Evolutionary conservation across 2,888 invertebrate genomes (phyloP).

Genomic region (Epicampocera succincta): DNA sequence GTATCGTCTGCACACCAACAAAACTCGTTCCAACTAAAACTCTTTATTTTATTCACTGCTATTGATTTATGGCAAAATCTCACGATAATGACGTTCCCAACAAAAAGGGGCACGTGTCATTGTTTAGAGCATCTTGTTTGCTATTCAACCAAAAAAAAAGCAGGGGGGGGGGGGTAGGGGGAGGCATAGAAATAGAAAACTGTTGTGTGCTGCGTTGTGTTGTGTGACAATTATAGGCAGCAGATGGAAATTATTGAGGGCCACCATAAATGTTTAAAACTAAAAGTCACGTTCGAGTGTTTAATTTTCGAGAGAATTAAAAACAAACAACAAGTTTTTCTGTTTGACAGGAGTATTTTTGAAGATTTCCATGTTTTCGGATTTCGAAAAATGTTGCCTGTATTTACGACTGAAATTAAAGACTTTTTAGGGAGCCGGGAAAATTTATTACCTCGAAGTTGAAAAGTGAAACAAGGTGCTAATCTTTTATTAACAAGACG

Average conservation of each 20-base stretch:
- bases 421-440: constrained; percentile 30
- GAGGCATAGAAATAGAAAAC: neutral
- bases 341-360: constrained; percentile 32
- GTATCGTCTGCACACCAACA: constrained; percentile 20
- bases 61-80: constrained; percentile 63
- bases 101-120: constrained; percentile 63
- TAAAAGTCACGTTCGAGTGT: constrained; percentile 72
- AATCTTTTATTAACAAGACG: constrained; percentile 64
- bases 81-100: constrained; percentile 42
- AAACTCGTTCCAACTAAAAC: constrained; percentile 32
- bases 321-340: constrained; percentile 47
- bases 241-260: constrained; percentile 71
- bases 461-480: constrained; percentile 68
- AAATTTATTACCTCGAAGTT: constrained; percentile 65
- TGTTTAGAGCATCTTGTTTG: constrained; percentile 33
- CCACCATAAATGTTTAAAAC: constrained; percentile 69
- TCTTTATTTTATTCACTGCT: constrained; percentile 1
- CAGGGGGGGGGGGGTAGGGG: neutral
- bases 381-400: constrained; percentile 29
- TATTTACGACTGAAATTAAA: neutral
- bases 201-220: constrained; percentile 5
- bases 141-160: neutral
- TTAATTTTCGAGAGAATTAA: constrained; percentile 38
- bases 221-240: constrained; percentile 68
- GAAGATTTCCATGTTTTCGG: constrained; percentile 19